A percentile compares a stretch with the other conserved stretches of the same genome.
Evolutionary conservation across 2,113 vertebrate genomes (phyloP).

Genomic region (Muscicapa adusta): DNA sequence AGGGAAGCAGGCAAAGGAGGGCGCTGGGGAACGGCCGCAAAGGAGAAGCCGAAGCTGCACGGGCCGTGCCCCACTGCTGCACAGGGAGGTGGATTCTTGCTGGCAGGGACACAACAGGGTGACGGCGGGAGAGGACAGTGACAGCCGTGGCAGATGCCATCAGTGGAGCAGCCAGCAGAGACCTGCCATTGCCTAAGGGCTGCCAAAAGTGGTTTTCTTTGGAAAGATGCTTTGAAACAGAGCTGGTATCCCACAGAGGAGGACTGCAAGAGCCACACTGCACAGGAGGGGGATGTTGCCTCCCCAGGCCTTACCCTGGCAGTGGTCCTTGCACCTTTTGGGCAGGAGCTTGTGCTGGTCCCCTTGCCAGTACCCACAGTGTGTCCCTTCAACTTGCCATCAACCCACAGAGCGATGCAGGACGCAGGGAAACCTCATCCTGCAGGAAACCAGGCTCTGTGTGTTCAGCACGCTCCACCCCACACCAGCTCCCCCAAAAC

Average conservation of each 20-base stretch:
- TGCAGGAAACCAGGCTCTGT: background rate
- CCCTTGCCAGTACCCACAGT: background rate
- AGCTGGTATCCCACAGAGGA: background rate
- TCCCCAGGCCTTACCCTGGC: background rate
- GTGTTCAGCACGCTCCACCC: accelerated
- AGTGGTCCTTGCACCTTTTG: background rate
- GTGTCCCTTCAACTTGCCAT: background rate
- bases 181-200: background rate
- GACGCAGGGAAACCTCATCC: background rate
- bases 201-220: background rate
- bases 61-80: accelerated
- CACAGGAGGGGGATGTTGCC: accelerated
- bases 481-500: accelerated
- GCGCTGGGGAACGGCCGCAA: accelerated
- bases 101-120: background rate
- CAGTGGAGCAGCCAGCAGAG: background rate
- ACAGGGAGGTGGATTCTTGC: background rate
- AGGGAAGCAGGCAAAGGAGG: background rate
- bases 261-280: background rate
- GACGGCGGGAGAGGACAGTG: background rate
- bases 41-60: background rate
- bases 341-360: background rate
- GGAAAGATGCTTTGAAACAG: background rate
- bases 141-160: background rate
- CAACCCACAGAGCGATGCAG: background rate